Conservation (phyloP, 2,888 invertebrate species). For the Catonia carolina region DNA sequence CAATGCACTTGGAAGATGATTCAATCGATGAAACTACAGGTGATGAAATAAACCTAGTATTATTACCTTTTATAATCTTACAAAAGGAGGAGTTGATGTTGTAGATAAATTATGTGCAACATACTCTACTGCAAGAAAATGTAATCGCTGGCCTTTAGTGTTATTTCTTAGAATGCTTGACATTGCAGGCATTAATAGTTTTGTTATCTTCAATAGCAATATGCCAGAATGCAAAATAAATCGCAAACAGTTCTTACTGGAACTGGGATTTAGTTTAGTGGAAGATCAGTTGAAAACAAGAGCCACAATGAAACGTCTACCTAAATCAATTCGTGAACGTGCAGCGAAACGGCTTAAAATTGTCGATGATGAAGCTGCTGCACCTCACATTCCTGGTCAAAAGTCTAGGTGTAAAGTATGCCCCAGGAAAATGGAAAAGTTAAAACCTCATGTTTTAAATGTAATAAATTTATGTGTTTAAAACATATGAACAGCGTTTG, state of each 20-base stretch:
- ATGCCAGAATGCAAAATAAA: background rate
- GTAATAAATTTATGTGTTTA: constrained; percentile 9
- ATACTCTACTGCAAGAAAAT: constrained; percentile 9
- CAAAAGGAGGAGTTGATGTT: constrained; percentile 18
- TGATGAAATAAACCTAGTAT: constrained; percentile 14
- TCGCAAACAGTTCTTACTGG: constrained; percentile 6
- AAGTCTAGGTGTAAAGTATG: constrained; percentile 9
- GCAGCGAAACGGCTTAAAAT: constrained; percentile 3
- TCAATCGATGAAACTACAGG: background rate
- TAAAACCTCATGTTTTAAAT: constrained; percentile 3
- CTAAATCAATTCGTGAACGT: background rate
- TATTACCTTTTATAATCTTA: constrained; percentile 20
- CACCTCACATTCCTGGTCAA: background rate
- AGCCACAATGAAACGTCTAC: background rate
- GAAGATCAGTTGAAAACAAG: background rate
- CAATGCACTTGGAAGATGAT: background rate
- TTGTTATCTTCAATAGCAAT: background rate
- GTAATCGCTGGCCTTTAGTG: constrained; percentile 12
- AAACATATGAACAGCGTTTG: too few relatives aligned
- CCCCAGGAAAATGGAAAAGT: constrained; percentile 7
- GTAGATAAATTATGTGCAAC: constrained; percentile 14
- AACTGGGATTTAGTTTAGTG: constrained; percentile 3
- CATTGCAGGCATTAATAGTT: constrained; percentile 17
- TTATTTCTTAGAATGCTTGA: constrained; percentile 17
- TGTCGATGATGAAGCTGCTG: background rate